Conservation (phyloP, 2,888 invertebrate genomes). For the Drosophila anomelani region DNA sequence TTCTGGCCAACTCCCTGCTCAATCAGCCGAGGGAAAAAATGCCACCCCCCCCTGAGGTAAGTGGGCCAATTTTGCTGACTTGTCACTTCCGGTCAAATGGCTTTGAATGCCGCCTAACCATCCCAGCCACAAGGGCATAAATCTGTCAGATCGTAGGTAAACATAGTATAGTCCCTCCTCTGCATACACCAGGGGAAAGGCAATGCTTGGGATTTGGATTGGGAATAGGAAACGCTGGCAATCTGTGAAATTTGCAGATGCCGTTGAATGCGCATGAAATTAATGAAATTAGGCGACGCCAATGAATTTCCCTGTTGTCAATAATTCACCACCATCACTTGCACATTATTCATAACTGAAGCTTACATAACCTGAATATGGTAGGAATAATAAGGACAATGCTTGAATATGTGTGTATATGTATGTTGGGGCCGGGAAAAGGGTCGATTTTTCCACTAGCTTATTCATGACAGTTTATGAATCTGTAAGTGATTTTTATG, state of each 20-base stretch:
- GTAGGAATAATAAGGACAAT: conserved; percentile 2
- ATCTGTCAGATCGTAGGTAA: conserved; percentile 25
- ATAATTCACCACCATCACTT: conserved; percentile 47
- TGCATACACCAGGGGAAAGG: neutral
- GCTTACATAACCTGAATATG: conserved; percentile 9
- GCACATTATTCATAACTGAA: conserved; percentile 61
- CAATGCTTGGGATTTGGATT: neutral
- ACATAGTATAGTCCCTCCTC: neutral
- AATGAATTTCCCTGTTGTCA: conserved; percentile 52
- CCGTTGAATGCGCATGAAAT: conserved; percentile 70
- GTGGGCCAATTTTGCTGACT: conserved; percentile 75
- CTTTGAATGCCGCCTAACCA: conserved; percentile 55
- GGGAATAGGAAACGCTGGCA: conserved; percentile 33
- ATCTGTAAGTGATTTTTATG: conserved; percentile 52
- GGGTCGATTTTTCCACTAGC: conserved; percentile 28
- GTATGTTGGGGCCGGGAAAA: conserved; percentile 1
- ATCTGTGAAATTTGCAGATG: conserved; percentile 69
- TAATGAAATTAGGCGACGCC: conserved; percentile 71
- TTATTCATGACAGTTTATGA: conserved; percentile 45
- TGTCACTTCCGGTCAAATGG: conserved; percentile 79
- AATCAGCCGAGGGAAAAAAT: conserved; percentile 19
- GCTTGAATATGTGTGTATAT: neutral
- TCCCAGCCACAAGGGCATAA: conserved; percentile 52
- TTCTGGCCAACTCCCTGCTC: conserved; percentile 4
- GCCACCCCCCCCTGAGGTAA: conserved; percentile 54